Evolutionary conservation across 2,797 vertebrate genomes (phyloP).

Genomic region (Pseudotriccus pelzelni): DNA sequence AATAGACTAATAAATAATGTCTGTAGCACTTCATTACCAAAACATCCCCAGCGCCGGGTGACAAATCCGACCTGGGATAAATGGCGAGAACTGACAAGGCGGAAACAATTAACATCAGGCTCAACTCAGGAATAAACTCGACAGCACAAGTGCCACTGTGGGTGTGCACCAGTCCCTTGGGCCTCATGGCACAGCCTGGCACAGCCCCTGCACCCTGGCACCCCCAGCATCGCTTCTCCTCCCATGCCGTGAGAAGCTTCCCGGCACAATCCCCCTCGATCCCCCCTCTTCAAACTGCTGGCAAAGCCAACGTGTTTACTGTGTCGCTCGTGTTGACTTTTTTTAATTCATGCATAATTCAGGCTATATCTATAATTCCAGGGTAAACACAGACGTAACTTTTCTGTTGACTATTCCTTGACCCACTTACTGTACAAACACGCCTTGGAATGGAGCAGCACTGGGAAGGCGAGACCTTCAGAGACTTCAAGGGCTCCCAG

Average conservation of each 20-base stretch:
- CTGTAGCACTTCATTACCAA: background rate
- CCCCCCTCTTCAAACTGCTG: background rate
- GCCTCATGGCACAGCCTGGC: background rate
- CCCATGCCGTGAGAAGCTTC: background rate
- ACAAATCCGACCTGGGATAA: background rate
- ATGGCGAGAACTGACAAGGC: background rate
- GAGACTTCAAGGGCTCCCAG: background rate
- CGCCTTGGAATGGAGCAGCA: background rate
- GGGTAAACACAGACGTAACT: slow-evolving; percentile 7
- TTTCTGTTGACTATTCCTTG: slow-evolving; percentile 37
- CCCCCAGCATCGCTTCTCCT: rapidly evolving
- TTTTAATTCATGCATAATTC: slow-evolving; percentile 37
- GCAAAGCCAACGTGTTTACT: background rate
- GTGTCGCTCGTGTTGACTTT: background rate
- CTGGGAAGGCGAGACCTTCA: background rate
- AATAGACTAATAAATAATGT: background rate
- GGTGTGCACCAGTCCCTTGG: background rate
- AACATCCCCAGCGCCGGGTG: background rate
- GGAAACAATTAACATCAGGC: background rate
- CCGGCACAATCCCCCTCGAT: rapidly evolving
- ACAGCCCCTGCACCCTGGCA: background rate
- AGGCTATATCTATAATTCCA: background rate
- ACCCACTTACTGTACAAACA: slow-evolving; percentile 40
- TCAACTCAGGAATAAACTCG: background rate
- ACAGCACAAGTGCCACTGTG: rapidly evolving